Conservation (phyloP, 1,140 invertebrate genomes). For the Polypedilum vanderplanki region DNA sequence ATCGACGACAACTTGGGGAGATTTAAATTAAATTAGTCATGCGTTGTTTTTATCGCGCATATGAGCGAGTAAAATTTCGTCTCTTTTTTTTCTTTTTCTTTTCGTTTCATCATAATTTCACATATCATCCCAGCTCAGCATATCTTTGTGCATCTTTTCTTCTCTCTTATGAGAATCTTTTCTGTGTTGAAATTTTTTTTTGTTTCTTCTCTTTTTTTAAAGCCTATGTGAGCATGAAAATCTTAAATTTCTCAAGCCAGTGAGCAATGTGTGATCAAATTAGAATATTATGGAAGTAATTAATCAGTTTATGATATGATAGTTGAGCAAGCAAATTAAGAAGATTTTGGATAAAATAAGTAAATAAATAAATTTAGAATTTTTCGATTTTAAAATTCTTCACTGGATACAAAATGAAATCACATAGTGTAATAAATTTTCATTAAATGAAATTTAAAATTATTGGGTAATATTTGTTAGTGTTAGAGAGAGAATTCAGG, state of each 20-base stretch:
- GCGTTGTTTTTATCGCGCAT: neutral
- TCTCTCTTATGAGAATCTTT: neutral
- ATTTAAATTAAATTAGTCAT: conserved; percentile 20
- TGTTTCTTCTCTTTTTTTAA: neutral
- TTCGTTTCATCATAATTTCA: neutral
- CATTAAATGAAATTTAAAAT: neutral
- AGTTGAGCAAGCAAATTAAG: no score
- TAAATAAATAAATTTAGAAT: no score
- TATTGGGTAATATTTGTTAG: neutral
- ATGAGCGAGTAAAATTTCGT: neutral
- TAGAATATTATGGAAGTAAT: no score
- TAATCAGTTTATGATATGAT: no score
- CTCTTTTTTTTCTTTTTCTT: neutral
- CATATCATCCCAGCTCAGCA: neutral
- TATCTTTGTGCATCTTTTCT: neutral
- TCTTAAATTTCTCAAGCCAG: no score
- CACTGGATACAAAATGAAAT: neutral
- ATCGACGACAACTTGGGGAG: conserved; percentile 3
- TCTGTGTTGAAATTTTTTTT: neutral
- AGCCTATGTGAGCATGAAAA: neutral
- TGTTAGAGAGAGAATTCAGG: no score
- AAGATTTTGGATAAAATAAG: no score
- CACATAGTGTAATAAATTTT: neutral
- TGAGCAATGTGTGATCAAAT: no score
- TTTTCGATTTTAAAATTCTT: no score